These are phyloP conservation scores for Coilia nasus DNA, from an alignment of 2,797 vertebrate species.

Conservation along the genomic window DNA sequence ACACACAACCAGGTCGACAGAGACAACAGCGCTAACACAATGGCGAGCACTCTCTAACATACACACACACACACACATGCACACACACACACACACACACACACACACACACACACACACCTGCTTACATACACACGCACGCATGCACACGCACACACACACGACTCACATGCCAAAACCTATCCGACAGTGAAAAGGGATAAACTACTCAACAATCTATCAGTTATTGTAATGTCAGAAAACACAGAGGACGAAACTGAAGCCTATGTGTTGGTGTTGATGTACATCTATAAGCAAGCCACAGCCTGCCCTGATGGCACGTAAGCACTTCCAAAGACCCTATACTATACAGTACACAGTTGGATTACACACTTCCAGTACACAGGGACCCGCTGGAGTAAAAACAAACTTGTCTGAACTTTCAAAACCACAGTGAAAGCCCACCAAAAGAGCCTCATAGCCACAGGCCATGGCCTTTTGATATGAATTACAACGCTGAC, in stretches of 20 bases:
- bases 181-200: too few relatives aligned
- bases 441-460: constrained; percentile 33
- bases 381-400: not conserved
- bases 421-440: constrained; percentile 21
- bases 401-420: not conserved
- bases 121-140: too few relatives aligned
- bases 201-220: too few relatives aligned
- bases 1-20: not conserved
- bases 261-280: not conserved
- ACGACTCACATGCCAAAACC: not conserved
- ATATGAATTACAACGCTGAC: not conserved
- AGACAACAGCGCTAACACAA: not conserved
- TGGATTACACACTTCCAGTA: not conserved
- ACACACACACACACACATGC: too few relatives aligned
- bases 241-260: not conserved
- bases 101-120: too few relatives aligned
- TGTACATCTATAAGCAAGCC: not conserved
- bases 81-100: too few relatives aligned
- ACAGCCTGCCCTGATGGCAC: not conserved
- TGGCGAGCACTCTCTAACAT: not conserved
- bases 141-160: too few relatives aligned
- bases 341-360: not conserved
- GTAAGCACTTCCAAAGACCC: not conserved
- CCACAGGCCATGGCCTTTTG: constrained; percentile 19
- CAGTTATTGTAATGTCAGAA: not conserved